Percentiles rank a stretch among this genome's conserved stretches.
Evolutionary conservation across 2,113 vertebrate species (phyloP).

Genomic region (Phaetusa simplex): DNA sequence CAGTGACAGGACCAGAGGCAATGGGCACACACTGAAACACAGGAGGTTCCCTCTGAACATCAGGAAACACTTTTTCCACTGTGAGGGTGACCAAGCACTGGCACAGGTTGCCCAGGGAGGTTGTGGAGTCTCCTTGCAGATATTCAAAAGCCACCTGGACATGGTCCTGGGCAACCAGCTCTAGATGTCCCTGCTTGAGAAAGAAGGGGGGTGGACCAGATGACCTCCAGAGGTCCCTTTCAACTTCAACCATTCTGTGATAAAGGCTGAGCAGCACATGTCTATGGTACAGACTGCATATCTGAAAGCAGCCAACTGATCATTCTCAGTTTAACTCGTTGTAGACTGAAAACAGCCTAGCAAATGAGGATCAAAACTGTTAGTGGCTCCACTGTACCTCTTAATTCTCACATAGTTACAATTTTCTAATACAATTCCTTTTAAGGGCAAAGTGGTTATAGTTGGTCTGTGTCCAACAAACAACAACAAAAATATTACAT

Average conservation of each 20-base stretch:
- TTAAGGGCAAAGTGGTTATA: neutral
- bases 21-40: neutral
- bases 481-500: neutral
- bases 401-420: neutral
- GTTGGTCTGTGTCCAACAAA: neutral
- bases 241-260: neutral
- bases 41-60: neutral
- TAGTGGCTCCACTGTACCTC: neutral
- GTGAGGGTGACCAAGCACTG: neutral
- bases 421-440: neutral
- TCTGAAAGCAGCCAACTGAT: neutral
- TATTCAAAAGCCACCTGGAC: neutral
- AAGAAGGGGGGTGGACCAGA: accelerated
- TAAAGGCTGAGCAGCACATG: neutral
- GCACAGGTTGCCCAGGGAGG: neutral
- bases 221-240: neutral
- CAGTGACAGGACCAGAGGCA: neutral
- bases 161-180: neutral
- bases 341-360: neutral
- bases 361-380: neutral
- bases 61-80: neutral
- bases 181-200: neutral
- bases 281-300: neutral
- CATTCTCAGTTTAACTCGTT: neutral
- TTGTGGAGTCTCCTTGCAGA: neutral